phyloP scores from a whole-genome alignment of 2,797 vertebrate species.

The Delichon dasypus region DNA sequence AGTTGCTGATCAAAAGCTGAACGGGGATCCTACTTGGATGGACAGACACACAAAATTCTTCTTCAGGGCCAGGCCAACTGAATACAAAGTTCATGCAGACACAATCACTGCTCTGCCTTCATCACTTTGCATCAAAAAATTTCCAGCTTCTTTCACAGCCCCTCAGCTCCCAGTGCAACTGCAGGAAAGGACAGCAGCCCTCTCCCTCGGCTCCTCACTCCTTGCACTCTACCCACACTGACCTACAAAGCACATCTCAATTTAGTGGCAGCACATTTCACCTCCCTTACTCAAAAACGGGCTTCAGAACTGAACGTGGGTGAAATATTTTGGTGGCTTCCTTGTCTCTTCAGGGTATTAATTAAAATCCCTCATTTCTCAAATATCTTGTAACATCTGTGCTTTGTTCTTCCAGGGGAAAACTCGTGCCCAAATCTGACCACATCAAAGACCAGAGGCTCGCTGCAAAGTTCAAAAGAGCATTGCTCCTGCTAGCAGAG shows the following conservation, averaged over 20 bases:
- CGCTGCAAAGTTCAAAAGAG: background rate
- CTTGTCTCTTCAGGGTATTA: background rate
- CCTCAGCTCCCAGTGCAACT: background rate
- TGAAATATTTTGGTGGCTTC: background rate
- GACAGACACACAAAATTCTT: background rate
- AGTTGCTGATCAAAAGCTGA: background rate
- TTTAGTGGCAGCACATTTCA: background rate
- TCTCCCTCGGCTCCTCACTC: background rate
- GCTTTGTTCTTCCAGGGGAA: slow-evolving; percentile 20
- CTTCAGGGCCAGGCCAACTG: background rate
- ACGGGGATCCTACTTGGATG: background rate
- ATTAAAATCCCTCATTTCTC: slow-evolving; percentile 15
- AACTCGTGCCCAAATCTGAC: background rate
- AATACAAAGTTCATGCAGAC: background rate
- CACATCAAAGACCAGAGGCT: slow-evolving; percentile 8
- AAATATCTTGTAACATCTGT: background rate
- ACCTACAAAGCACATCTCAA: background rate
- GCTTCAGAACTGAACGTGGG: background rate
- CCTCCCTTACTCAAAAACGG: background rate
- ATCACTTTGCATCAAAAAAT: background rate
- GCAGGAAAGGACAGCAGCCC: background rate
- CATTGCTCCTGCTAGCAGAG: background rate
- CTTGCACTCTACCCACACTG: background rate
- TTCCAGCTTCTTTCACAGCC: background rate
- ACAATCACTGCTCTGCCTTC: background rate